Evolutionary conservation across 2,888 invertebrate genomes (phyloP), one percentile per base, ranked within the genome.

Genomic region (Eremobia ochroleuca): DNA sequence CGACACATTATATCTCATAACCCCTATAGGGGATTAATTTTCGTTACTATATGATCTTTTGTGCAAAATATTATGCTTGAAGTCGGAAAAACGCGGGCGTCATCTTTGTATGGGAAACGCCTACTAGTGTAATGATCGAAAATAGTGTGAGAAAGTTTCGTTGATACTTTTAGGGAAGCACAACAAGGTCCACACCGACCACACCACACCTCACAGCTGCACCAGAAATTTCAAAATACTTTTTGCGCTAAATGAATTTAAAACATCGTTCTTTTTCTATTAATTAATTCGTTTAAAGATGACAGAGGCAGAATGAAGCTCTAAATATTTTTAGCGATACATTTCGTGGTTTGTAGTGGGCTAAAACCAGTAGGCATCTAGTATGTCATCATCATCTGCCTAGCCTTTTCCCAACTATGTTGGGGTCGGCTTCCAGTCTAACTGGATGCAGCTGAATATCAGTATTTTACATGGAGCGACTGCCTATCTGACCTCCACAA

Each of bases 361-460:
- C 25, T 52, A 9, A 43, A 43, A 43, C 43, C 43, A 4, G 43
- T 43, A 40, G 40, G 40, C 49, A 49, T 18, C 6, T 21, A 49
- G 21, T 21, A 52, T 25, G 52, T 52, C 8, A 46, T 18, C 18
- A 52, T 25, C n/a, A n/a, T 25, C 9, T 52, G n/a, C 52, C 8
- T 2, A 9, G 0, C 5, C 1, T 52, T 25, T 3, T 52, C 3
- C 0, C 25, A 9, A 9, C n/a, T n/a, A n/a, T n/a, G n/a, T n/a
- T n/a, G n/a, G n/a, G n/a, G n/a, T n/a, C n/a, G n/a, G n/a, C n/a
- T n/a, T n/a, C n/a, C n/a, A n/a, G n/a, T n/a, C n/a, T n/a, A n/a
- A n/a, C n/a, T n/a, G n/a, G n/a, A n/a, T n/a, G n/a, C n/a, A n/a
- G n/a, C n/a, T n/a, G n/a, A n/a, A n/a, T n/a, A n/a, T n/a, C n/a